Conservation (phyloP, 1,140 invertebrate genomes). For the Acromyrmex heyeri region DNA sequence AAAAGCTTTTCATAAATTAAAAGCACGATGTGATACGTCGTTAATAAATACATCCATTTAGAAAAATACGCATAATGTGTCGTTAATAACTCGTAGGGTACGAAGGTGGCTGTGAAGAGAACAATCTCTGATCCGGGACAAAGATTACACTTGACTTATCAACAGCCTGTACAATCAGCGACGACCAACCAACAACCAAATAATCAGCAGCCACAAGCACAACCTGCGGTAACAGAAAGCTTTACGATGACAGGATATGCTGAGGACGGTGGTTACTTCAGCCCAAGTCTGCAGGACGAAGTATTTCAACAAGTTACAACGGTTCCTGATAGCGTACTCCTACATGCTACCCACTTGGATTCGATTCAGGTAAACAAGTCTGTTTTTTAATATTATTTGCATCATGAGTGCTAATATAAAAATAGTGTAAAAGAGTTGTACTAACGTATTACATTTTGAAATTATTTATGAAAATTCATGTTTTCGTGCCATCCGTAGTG, state of each 20-base stretch:
- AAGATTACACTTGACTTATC: constrained; percentile 84
- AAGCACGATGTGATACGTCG: background rate
- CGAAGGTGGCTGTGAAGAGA: constrained; percentile 90
- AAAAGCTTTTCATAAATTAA: background rate
- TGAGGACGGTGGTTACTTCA: constrained; percentile 91
- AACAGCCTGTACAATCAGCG: constrained; percentile 76
- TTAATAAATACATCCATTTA: background rate
- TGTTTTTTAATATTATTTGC: background rate
- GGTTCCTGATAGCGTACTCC: constrained; percentile 89
- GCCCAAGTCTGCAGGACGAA: constrained; percentile 91
- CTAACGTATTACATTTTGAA: background rate
- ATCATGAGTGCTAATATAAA: background rate
- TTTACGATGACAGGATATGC: constrained; percentile 89
- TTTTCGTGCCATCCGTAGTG: background rate
- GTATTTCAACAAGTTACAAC: constrained; percentile 91
- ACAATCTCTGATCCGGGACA: constrained; percentile 90
- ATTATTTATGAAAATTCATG: background rate
- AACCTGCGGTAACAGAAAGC: constrained; percentile 86
- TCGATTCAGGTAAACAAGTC: constrained; percentile 84
- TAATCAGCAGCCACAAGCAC: constrained; percentile 74
- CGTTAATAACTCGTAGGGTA: constrained; percentile 82
- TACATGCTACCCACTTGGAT: constrained; percentile 90
- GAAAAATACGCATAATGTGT: background rate
- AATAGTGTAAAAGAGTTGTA: no score
- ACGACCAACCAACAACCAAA: constrained; percentile 80